phyloP scores from a whole-genome alignment of 2,888 invertebrate species.

The Standfussiana lucernea region DNA sequence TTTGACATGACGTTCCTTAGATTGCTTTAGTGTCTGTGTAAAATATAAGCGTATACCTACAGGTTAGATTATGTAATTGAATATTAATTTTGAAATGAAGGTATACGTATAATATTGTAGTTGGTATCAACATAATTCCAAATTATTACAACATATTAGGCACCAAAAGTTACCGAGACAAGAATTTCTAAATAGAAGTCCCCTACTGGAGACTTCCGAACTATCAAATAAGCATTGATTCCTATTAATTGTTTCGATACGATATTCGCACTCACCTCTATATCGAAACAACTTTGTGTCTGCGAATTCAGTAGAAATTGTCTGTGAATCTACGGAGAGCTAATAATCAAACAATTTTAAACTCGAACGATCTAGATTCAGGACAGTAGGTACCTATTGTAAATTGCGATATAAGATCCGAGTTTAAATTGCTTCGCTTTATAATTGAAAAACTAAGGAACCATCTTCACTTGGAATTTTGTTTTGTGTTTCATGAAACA shows the following conservation, averaged over 20 bases:
- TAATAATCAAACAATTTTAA: constrained; percentile 64
- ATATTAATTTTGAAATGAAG: not conserved
- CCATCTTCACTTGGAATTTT: constrained; percentile 36
- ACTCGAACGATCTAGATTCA: constrained; percentile 56
- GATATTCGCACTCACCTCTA: not conserved
- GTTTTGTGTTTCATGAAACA: constrained; percentile 13
- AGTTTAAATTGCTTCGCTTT: constrained; percentile 67
- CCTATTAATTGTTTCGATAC: constrained; percentile 16
- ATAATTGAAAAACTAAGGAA: constrained; percentile 71
- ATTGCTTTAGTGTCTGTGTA: not conserved
- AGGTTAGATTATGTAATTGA: not conserved
- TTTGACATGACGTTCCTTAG: constrained; percentile 13
- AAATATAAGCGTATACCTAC: too few species aligned
- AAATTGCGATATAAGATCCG: constrained; percentile 64
- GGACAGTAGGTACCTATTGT: constrained; percentile 52
- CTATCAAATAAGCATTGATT: constrained; percentile 4
- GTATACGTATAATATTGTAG: not conserved
- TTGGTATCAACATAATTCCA: not conserved
- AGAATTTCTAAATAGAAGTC: not conserved
- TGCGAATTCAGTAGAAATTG: constrained; percentile 13
- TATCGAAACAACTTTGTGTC: constrained; percentile 14
- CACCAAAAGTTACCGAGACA: too few species aligned
- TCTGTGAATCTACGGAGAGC: constrained; percentile 27
- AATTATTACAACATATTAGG: not conserved
- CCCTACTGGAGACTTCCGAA: not conserved